Conservation (phyloP, 2,888 invertebrate genomes). For the Leucophenga maculata region DNA sequence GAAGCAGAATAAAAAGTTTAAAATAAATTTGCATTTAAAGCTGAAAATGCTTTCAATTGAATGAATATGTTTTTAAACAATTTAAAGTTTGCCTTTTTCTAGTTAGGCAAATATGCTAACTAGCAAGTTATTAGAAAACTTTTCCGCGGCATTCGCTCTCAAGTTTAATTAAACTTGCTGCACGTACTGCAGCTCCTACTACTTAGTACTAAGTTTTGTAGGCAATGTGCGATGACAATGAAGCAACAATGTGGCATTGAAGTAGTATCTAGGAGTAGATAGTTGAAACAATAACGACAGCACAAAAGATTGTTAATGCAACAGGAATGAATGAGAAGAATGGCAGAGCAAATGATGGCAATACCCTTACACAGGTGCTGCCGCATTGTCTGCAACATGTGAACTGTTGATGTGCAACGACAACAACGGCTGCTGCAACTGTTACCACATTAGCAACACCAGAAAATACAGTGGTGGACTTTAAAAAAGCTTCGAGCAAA, state of each 20-base stretch:
- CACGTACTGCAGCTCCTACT: no score
- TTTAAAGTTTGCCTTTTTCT: no score
- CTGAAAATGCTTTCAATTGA: not conserved
- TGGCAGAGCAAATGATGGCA: not conserved
- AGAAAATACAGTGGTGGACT: no score
- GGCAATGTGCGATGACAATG: not conserved
- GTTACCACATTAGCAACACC: no score
- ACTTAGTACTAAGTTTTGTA: no score
- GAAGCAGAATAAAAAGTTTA: no score
- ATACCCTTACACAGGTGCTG: not conserved
- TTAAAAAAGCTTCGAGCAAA: no score
- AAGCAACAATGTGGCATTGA: not conserved
- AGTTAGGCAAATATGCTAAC: no score
- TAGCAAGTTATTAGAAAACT: not conserved
- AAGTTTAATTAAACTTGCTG: conserved; percentile 62
- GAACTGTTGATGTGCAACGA: conserved; percentile 63
- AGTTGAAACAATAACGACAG: conserved; percentile 3
- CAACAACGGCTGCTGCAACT: conserved; percentile 26
- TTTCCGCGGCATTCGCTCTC: conserved; percentile 46
- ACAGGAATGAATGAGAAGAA: not conserved
- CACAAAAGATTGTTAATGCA: not conserved
- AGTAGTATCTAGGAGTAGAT: not conserved
- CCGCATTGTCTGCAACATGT: conserved; percentile 50
- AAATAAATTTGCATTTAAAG: no score
- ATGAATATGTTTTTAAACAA: not conserved